Conservation (phyloP, 2,797 vertebrate species). For the Cossypha caffra region DNA sequence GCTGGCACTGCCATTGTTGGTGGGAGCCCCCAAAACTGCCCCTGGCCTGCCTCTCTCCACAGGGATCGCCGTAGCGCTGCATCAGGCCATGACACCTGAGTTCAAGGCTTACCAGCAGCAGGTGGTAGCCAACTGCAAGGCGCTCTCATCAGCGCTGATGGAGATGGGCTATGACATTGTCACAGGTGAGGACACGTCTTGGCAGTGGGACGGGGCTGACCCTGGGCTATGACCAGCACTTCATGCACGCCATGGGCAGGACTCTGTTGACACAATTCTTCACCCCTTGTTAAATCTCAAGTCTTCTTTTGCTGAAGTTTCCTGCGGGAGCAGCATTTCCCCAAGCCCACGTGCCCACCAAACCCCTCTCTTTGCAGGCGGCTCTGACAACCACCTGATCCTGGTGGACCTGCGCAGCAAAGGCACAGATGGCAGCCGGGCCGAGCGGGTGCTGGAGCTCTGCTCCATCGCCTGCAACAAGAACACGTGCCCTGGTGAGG, state of each 20-base stretch:
- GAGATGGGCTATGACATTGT: conserved; percentile 89
- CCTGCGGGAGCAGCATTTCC: rapidly evolving
- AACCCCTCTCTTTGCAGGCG: conserved; percentile 76
- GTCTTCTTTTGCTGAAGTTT: not conserved
- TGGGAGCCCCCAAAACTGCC: not conserved
- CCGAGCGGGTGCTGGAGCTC: conserved; percentile 93
- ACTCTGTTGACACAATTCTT: rapidly evolving
- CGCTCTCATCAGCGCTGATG: conserved; percentile 76
- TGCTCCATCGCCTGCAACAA: conserved; percentile 97
- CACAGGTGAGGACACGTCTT: conserved; percentile 79
- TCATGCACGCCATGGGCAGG: rapidly evolving
- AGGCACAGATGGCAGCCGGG: conserved; percentile 90
- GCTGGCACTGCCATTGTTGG: not conserved
- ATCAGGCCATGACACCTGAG: conserved; percentile 90
- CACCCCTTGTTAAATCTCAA: not conserved
- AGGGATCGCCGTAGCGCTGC: conserved; percentile 94
- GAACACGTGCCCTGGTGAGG: conserved; percentile 94
- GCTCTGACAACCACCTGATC: conserved; percentile 96
- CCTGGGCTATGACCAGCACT: not conserved
- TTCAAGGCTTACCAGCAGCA: conserved; percentile 91
- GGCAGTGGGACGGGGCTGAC: rapidly evolving
- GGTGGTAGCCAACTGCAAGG: conserved; percentile 89
- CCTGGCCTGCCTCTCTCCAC: not conserved
- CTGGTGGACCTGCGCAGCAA: conserved; percentile 90
- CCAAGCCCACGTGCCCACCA: rapidly evolving